phyloP scores from a whole-genome alignment of 2,113 vertebrate genomes.

The Phrynosoma blainvillii region DNA sequence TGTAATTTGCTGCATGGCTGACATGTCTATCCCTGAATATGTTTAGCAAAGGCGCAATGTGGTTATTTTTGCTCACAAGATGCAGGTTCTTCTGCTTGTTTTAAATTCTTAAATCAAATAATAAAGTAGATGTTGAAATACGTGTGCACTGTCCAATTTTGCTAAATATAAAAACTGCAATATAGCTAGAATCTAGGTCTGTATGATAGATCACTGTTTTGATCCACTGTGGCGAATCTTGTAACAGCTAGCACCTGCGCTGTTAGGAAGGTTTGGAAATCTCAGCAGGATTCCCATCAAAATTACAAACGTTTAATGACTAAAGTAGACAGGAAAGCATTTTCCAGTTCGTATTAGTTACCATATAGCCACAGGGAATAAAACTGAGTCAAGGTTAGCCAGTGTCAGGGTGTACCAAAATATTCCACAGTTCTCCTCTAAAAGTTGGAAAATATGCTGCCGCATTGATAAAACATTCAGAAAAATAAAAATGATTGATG shows the following conservation, averaged over 20 bases:
- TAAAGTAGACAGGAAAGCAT: constrained; percentile 14
- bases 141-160: background rate
- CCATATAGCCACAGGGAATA: background rate
- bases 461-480: constrained; percentile 53
- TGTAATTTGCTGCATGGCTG: no score
- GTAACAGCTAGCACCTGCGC: background rate
- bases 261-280: constrained; percentile 29
- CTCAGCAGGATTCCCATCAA: constrained; percentile 29
- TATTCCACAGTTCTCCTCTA: constrained; percentile 24
- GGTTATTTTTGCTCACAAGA: background rate
- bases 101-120: background rate
- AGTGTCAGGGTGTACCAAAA: constrained; percentile 25
- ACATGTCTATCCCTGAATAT: no score
- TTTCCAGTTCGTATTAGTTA: background rate
- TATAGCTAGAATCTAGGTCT: background rate
- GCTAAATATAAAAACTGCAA: background rate
- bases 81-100: background rate
- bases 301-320: constrained; percentile 42
- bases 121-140: background rate
- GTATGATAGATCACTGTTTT: constrained; percentile 29
- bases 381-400: constrained; percentile 27
- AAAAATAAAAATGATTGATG: constrained; percentile 66
- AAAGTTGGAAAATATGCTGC: constrained; percentile 39
- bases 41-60: no score
- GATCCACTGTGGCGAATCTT: constrained; percentile 31